Conservation (phyloP, 2,888 invertebrate genomes). For the Anthrax anthrax region DNA sequence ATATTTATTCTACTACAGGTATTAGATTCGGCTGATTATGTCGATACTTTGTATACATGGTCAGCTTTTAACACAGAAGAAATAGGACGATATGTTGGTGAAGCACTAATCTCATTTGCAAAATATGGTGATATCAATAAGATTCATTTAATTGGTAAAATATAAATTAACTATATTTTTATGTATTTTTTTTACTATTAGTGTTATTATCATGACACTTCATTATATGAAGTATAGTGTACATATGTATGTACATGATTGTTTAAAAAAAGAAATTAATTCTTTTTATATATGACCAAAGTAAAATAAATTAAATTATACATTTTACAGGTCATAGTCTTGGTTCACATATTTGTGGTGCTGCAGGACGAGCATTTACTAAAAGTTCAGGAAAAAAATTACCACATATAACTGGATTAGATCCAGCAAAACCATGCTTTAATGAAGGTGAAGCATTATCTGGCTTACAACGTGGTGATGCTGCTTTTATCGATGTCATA, state of each 20-base stretch:
- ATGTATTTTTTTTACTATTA: not conserved
- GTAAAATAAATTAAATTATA: too few species aligned
- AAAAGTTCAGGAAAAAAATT: slow-evolving; percentile 20
- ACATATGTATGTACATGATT: too few species aligned
- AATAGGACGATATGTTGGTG: slow-evolving; percentile 25
- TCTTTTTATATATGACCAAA: too few species aligned
- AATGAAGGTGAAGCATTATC: slow-evolving; percentile 22
- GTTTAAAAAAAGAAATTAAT: too few species aligned
- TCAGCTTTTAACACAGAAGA: slow-evolving; percentile 31
- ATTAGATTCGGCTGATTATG: slow-evolving; percentile 25
- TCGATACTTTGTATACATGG: slow-evolving; percentile 30
- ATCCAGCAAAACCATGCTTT: slow-evolving; percentile 32
- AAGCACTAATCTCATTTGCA: slow-evolving; percentile 21
- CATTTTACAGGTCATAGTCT: slow-evolving; percentile 25
- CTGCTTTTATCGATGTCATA: slow-evolving; percentile 26
- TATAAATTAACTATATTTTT: not conserved
- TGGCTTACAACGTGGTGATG: slow-evolving; percentile 24
- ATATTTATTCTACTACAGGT: too few species aligned
- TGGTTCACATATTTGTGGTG: slow-evolving; percentile 29
- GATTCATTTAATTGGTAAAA: slow-evolving; percentile 27
- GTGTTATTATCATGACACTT: too few species aligned
- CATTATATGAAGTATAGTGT: too few species aligned
- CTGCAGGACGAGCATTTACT: slow-evolving; percentile 24
- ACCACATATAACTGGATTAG: slow-evolving; percentile 28
- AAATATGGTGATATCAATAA: slow-evolving; percentile 20